Evolutionary conservation across 2,888 invertebrate species (phyloP).

Genomic region (Agrochola lota): DNA sequence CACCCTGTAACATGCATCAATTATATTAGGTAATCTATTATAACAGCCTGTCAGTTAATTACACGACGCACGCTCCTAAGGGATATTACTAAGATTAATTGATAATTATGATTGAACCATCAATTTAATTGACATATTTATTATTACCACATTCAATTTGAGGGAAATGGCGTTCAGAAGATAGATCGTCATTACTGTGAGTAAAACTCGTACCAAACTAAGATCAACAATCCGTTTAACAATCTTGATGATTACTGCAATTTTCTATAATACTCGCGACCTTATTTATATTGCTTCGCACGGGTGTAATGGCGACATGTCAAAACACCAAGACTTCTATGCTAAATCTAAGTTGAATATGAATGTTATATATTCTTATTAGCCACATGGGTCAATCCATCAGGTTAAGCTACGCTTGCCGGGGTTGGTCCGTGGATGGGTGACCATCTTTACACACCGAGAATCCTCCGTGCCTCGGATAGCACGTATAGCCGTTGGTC

Average conservation of each 20-base stretch:
- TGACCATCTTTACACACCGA: too few species aligned
- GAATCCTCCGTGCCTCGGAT: too few species aligned
- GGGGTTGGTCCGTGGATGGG: too few species aligned
- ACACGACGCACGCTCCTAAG: neutral
- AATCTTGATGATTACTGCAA: neutral
- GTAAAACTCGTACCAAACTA: neutral
- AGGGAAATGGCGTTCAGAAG: neutral
- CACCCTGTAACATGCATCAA: neutral
- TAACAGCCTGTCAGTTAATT: slow-evolving; percentile 13
- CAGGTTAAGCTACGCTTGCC: too few species aligned
- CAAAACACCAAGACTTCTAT: neutral
- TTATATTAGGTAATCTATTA: slow-evolving; percentile 20
- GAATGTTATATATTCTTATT: too few species aligned
- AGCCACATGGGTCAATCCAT: too few species aligned
- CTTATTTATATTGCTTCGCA: neutral
- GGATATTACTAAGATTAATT: slow-evolving; percentile 34
- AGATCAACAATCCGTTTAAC: neutral
- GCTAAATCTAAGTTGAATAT: too few species aligned
- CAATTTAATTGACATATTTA: slow-evolving; percentile 25
- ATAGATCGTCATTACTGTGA: neutral
- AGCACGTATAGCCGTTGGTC: too few species aligned
- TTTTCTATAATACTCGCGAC: neutral
- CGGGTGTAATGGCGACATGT: neutral
- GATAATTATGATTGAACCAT: slow-evolving; percentile 21
- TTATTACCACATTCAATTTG: slow-evolving; percentile 14